phyloP scores from a whole-genome alignment of 2,113 vertebrate species.

The Rissa tridactyla region DNA sequence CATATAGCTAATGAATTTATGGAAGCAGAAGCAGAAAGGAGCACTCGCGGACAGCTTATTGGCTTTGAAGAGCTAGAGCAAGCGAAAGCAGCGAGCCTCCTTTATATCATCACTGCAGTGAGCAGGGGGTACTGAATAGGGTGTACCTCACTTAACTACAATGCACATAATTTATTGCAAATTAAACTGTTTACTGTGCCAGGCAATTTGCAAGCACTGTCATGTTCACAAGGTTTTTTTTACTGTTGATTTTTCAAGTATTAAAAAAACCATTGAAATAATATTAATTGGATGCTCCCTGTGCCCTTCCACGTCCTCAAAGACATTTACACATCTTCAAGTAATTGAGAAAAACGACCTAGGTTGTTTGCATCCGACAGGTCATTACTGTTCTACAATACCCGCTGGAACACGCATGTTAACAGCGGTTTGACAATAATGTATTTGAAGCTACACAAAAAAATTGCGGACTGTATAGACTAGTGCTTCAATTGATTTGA shows the following conservation, averaged over 20 bases:
- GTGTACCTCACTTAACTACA: background rate
- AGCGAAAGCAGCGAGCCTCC: background rate
- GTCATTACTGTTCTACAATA: constrained; percentile 60
- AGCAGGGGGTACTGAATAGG: background rate
- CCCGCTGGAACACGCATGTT: constrained; percentile 36
- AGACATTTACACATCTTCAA: constrained; percentile 27
- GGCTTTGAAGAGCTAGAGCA: background rate
- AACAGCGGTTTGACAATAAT: constrained; percentile 56
- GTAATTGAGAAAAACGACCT: background rate
- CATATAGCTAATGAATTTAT: background rate
- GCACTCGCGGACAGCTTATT: background rate
- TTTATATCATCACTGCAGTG: background rate
- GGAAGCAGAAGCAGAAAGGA: background rate
- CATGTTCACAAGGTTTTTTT: background rate
- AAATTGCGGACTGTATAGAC: constrained; percentile 33
- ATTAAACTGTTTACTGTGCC: constrained; percentile 4
- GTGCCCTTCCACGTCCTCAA: background rate
- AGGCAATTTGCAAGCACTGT: background rate
- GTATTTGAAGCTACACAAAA: constrained; percentile 56
- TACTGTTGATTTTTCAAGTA: constrained; percentile 12
- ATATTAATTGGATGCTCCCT: constrained; percentile 47
- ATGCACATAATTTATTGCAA: background rate
- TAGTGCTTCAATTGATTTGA: constrained; percentile 73
- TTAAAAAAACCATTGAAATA: constrained; percentile 46
- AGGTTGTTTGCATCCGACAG: constrained; percentile 44